Evolutionary conservation across 2,888 invertebrate genomes (phyloP), one percentile per base, ranked within the genome.

Genomic region (Drosophila leonis): DNA sequence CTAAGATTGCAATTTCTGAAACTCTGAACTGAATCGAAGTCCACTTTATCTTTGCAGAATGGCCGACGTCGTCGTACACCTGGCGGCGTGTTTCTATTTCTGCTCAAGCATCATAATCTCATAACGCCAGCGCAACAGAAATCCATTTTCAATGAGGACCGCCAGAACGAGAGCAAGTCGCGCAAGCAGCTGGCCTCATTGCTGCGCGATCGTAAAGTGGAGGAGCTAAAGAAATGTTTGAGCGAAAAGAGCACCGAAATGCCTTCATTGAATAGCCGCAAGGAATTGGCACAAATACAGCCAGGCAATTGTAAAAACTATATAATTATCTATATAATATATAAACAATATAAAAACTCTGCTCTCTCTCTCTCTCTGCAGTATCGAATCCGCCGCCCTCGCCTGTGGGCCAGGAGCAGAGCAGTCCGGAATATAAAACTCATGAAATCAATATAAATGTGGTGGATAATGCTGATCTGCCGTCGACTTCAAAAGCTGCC

Each of bases 21-120:
- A 15, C 7, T 37, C 35, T 4, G 10, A 27, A 48, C 10, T n/a
- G 6, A 24, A n/a, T n/a, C 4, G 4, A 42, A 8, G 7, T 20
- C 29, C 0, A 1, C 5, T 27, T 27, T 4, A 12, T 27, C 8
- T 15, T 67, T 48, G 24, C 27, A 66, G 93, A 97, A 97, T 93
- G 96, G 96, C 52, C 95, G 94, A 9, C 94, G 98, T 61, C 95
- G 98, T 60, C 94, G 98, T 75, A 98, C 98, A 7, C 96, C 98
- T 0, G 98, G 98, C 13, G 98, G 98, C 27, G 95, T 98, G 49
- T 98, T 96, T 92, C 94, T 98, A 48, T 96, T 96, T 91, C 93
- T 98, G n/a, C 93, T 98, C 27, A 96, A 97, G 92, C 94, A 95
- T 72, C 95, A 96, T 78, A 94, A 94, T 56, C 94, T 94, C 61